Evolutionary conservation across 2,113 vertebrate genomes (phyloP).

Genomic region (Cisticola juncidis): DNA sequence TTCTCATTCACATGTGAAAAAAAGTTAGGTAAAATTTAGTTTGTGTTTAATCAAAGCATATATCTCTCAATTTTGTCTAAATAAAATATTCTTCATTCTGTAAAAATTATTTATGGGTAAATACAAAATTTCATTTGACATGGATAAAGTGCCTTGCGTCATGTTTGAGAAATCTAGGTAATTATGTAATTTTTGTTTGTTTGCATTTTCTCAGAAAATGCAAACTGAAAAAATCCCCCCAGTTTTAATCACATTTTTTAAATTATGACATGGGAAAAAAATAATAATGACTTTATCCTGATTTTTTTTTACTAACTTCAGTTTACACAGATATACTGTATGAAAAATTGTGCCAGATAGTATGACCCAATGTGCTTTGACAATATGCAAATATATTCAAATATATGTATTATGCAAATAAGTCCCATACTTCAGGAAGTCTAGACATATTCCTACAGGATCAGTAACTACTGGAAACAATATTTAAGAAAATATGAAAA

Average conservation of each 20-base stretch:
- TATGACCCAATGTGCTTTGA: not conserved
- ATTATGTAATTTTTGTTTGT: not conserved
- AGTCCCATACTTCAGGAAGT: not conserved
- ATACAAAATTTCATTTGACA: not conserved
- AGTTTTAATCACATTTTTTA: not conserved
- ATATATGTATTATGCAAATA: not conserved
- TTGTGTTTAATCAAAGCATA: not conserved
- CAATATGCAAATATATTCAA: not conserved
- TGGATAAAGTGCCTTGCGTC: not conserved
- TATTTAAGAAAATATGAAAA: not conserved
- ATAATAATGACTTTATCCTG: not conserved
- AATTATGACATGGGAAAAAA: not conserved
- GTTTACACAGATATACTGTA: not conserved
- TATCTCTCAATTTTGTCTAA: not conserved
- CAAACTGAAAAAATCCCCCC: not conserved
- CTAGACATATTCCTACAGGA: constrained; percentile 11
- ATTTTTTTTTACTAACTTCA: not conserved
- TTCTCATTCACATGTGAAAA: not conserved
- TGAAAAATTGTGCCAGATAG: not conserved
- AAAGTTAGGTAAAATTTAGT: not conserved
- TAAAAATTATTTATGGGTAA: not conserved
- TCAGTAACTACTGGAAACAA: not conserved
- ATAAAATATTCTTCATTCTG: not conserved
- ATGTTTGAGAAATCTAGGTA: not conserved
- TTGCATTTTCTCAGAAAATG: not conserved